phyloP scores from a whole-genome alignment of 2,888 invertebrate species.

The Campaea margaritaria region DNA sequence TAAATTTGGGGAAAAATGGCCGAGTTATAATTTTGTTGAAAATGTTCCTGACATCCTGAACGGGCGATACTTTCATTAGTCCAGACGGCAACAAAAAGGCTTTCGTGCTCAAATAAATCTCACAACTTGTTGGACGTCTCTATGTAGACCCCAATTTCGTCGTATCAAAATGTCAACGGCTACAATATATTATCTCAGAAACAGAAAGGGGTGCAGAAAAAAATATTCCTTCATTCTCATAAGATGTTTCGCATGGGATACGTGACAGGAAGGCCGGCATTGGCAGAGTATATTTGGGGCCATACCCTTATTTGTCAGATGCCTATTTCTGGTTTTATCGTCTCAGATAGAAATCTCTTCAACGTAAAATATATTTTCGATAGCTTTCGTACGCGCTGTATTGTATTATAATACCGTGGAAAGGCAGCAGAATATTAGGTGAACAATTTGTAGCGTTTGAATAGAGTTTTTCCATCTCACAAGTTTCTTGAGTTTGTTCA shows the following conservation, averaged over 20 bases:
- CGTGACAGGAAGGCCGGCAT: constrained; percentile 21
- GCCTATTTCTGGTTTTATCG: constrained; percentile 18
- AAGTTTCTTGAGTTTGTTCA: constrained; percentile 13
- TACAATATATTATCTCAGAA: constrained; percentile 34
- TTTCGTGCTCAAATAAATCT: constrained; percentile 30
- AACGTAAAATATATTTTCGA: constrained; percentile 13
- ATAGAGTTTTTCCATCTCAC: constrained; percentile 10
- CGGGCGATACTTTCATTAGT: constrained; percentile 24
- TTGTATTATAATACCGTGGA: neutral
- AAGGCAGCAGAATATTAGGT: neutral
- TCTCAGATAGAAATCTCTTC: neutral
- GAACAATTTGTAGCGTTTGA: neutral
- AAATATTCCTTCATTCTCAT: constrained; percentile 22
- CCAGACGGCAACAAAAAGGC: constrained; percentile 11
- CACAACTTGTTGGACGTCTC: constrained; percentile 39
- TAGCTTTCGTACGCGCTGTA: neutral
- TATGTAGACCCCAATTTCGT: constrained; percentile 31
- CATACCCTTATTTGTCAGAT: constrained; percentile 29
- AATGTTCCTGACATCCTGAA: constrained; percentile 1
- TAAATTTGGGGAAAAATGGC: neutral
- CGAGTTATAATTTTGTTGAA: constrained; percentile 2
- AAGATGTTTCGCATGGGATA: constrained; percentile 12
- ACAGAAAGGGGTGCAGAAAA: constrained; percentile 33
- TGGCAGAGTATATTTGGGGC: constrained; percentile 22
- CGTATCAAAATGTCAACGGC: constrained; percentile 38